Percentiles rank a stretch among this genome's conserved stretches.
Conservation (phyloP, 2,113 vertebrate genomes). For the Hippoglossus stenolepis region DNA sequence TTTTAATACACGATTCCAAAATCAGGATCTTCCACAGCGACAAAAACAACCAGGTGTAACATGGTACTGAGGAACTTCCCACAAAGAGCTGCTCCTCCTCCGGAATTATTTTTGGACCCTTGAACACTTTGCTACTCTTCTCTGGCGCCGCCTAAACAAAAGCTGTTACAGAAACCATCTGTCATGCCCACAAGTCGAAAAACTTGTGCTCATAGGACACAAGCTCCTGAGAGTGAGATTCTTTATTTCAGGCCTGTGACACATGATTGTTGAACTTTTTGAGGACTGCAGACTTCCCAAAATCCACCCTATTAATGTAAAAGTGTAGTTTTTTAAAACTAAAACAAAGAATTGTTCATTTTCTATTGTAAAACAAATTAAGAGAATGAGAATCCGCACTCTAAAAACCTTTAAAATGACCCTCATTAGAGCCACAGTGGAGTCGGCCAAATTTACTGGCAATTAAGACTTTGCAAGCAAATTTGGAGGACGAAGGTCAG, state of each 20-base stretch:
- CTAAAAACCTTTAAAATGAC: constrained; percentile 9
- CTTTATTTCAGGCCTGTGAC: background rate
- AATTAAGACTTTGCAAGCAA: constrained; percentile 8
- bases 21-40: constrained; percentile 33
- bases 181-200: background rate
- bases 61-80: constrained; percentile 22
- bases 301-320: background rate
- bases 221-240: background rate
- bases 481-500: constrained; percentile 29
- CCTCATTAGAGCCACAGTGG: constrained; percentile 14
- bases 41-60: constrained; percentile 34
- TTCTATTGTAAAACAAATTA: background rate
- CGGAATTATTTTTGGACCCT: constrained; percentile 18
- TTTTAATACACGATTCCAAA: constrained; percentile 64
- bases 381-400: background rate
- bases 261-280: background rate
- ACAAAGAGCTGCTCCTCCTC: constrained; percentile 5
- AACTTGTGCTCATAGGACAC: background rate
- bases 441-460: constrained; percentile 14
- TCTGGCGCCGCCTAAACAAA: background rate
- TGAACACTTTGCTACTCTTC: background rate
- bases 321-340: background rate
- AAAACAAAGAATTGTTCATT: background rate
- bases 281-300: background rate
- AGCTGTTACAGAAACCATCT: background rate